Conservation (phyloP, 2,888 invertebrate species). For the Drosophila aldrichi region DNA sequence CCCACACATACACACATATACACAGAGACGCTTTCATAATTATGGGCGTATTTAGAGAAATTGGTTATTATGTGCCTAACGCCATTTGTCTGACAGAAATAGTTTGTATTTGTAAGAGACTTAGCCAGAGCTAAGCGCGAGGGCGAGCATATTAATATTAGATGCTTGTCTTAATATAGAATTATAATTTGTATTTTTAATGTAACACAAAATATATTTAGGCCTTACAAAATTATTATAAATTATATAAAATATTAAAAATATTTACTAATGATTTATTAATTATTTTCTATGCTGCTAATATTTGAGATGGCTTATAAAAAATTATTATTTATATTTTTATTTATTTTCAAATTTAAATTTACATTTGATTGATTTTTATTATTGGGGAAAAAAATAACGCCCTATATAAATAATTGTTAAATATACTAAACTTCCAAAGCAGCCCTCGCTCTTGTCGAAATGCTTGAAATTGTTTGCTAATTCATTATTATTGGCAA, state of each 20-base stretch:
- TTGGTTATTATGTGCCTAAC: conserved; percentile 83
- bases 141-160: conserved; percentile 24
- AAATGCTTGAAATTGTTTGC: conserved; percentile 70
- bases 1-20: not conserved
- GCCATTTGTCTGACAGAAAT: conserved; percentile 79
- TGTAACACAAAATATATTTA: not conserved
- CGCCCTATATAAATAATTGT: not conserved
- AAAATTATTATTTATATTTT: too few species aligned
- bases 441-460: conserved; percentile 27
- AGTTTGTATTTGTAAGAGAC: conserved; percentile 62
- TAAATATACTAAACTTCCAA: not conserved
- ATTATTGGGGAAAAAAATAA: too few species aligned
- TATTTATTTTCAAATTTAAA: too few species aligned
- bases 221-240: not conserved
- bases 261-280: too few species aligned
- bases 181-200: not conserved
- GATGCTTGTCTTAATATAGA: too few species aligned
- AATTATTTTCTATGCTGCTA: too few species aligned
- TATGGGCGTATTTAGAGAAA: conserved; percentile 80
- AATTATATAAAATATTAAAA: not conserved
- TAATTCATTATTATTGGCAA: conserved; percentile 79
- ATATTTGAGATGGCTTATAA: too few species aligned
- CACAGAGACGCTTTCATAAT: conserved; percentile 65
- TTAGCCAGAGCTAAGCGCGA: conserved; percentile 2
- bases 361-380: too few species aligned